Base-by-base conservation (phyloP, 1,140 invertebrate species). In the Oncopodura yosiiana region DNA sequence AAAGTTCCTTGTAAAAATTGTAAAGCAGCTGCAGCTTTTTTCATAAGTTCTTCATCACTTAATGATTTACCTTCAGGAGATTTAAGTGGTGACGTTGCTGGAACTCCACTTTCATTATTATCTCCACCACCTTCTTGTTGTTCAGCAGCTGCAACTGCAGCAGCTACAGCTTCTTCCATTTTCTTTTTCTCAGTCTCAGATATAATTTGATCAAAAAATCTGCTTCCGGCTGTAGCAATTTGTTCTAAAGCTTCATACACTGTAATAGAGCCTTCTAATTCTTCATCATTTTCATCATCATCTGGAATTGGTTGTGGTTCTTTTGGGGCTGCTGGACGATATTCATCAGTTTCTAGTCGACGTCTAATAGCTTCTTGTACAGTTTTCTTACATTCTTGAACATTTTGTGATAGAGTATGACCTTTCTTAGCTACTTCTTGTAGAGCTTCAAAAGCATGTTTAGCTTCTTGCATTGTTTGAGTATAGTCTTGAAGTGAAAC, bases 381-480 rank as follows among this genome's bases (percentile, higher is more conserved):
- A 38, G 50, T 56, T 30, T 46, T 37, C 19, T 56, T 56, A 27
- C 46, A 50, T 36, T 56, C 39, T 16, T 56, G 46, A 18, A 56
- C 48, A 14, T 46, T 39, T 3, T 23, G 19, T 3, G 27, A 32
- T 16, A 56, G 38, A n/a, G 46, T 42, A 11, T 44, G 44, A 27
- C 54, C 54, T 18, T 38, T 44, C 27, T 56, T 56, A 1, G 54
- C 54, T 5, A 56, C 49, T 36, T 50, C 46, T 11, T 49, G 48
- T 16, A 56, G 30, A 16, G 46, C 50, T 36, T 49, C 54, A 36
- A 56, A 56, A 18, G 45, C 54, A 0, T 46, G 46, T 38, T 50
- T 49, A 11, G 54, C 54, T 29, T 56, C 54, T 14, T 26, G 32
- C 27, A 56, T 50, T 32, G 48, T 56, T 23, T 45, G 41, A 1